These are phyloP conservation scores for Trachythela sp. DNA, from an alignment of 64 coral and sea anemone species.

Conservation along the genomic window DNA sequence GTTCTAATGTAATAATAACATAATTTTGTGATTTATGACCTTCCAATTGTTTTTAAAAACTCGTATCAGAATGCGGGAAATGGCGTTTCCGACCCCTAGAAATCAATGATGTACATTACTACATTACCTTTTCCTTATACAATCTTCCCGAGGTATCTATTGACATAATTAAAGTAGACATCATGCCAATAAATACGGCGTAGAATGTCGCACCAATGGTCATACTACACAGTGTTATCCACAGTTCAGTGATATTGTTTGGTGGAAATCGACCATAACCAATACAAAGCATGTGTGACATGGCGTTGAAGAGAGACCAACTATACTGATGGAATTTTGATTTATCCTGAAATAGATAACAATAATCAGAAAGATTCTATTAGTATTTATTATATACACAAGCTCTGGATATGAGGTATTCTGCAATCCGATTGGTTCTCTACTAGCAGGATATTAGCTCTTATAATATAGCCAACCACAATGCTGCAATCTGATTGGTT, in stretches of 20 bases:
- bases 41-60: no score
- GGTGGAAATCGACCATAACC: conserved; percentile 93
- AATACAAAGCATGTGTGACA: conserved; percentile 97
- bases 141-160: conserved; percentile 95
- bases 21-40: no score
- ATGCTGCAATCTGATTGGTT: no score
- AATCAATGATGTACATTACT: not conserved
- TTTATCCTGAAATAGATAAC: conserved; percentile 54
- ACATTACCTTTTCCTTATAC: conserved; percentile 93
- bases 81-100: no score
- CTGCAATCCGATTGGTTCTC: no score
- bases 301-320: conserved; percentile 90
- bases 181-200: conserved; percentile 97
- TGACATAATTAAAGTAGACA: conserved; percentile 98
- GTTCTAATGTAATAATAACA: no score
- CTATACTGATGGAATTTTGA: conserved; percentile 69
- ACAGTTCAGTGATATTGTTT: conserved; percentile 73
- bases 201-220: conserved; percentile 96
- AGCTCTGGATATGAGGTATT: no score
- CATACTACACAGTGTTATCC: conserved; percentile 91
- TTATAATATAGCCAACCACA: no score
- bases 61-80: no score
- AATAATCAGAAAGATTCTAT: no score
- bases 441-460: no score
- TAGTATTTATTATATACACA: no score